Base-by-base conservation (phyloP, 2,797 vertebrate genomes). In the Danio aesculapii region DNA sequence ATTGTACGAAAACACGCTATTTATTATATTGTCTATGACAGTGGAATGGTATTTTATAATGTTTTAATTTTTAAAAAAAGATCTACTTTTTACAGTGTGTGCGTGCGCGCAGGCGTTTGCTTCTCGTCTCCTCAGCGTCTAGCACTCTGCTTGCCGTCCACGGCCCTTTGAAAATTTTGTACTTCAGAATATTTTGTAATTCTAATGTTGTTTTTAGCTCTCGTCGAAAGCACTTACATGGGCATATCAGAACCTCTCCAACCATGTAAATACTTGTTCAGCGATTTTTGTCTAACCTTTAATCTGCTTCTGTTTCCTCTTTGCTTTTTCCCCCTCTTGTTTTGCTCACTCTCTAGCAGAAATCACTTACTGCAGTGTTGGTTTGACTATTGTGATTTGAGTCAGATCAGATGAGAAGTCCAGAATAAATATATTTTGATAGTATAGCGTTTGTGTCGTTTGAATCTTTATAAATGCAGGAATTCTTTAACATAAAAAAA, bases 391-490 rank as follows among this genome's bases (percentile, higher is more conserved):
- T 97, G 96, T 96, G 96, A 96, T 95, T 97, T 95, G 95, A 96
- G 95, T 98, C 96, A 95, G 96, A 97, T 97, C 95, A 95, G 95
- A 96, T 95, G 91, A 98, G 94, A 96, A 96, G 96, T 98, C 96
- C 97, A 97, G 96, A 99, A 99, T 99, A 99, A 98, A 97, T 99
- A 96, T 99, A 99, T 99, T 99, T 99, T 99, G 97, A 98, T 98
- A 98, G 97, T 30, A 30, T 95, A 97, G 83, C 82, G 66, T 90
- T 93, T 80, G 71, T 88, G 79, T 72, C n/a, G 13, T 74, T 4
- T 1, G 9, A 10, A 17, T 67, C 14, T 73, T 6, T 81, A 10
- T n/a, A 30, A 50, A 44, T 39, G 43, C 41, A 44, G 13, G 46
- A 55, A 80, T 6, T n/a, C n/a, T n/a, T n/a, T n/a, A n/a, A n/a